Conservation (phyloP, 1,140 invertebrate genomes). For the Drosophila rufa region DNA sequence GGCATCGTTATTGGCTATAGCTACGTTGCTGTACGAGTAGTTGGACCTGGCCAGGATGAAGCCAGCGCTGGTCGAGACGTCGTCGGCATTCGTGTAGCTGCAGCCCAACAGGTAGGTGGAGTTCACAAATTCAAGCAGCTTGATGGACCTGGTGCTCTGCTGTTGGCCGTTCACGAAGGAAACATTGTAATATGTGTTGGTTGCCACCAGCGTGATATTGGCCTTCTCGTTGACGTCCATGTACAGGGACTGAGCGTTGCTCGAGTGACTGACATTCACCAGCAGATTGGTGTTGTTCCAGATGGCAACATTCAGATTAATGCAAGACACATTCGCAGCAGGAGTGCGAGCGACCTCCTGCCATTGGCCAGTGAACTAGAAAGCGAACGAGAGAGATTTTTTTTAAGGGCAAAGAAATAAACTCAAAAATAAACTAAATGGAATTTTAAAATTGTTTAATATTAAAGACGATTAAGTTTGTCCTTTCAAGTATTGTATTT, state of each 20-base stretch:
- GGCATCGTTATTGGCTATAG: slow-evolving; percentile 34
- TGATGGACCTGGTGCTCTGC: slow-evolving; percentile 10
- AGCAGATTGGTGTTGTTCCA: slow-evolving; percentile 16
- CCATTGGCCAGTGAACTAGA: slow-evolving; percentile 50
- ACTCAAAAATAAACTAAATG: not conserved
- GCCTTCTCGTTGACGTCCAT: slow-evolving; percentile 31
- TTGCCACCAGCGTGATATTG: slow-evolving; percentile 12
- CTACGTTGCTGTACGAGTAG: not conserved
- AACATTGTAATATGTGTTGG: slow-evolving; percentile 42
- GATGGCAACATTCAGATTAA: not conserved
- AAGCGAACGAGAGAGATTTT: not conserved
- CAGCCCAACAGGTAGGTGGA: slow-evolving; percentile 51
- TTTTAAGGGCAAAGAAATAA: not conserved
- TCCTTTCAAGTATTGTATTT: no score
- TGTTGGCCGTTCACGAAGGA: not conserved
- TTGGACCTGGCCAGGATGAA: slow-evolving; percentile 45
- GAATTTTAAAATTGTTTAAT: no score
- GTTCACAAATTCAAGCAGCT: slow-evolving; percentile 39
- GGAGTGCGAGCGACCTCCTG: slow-evolving; percentile 59
- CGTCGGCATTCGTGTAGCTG: slow-evolving; percentile 30
- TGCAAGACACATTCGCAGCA: slow-evolving; percentile 18
- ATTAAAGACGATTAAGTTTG: no score
- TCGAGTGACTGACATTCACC: slow-evolving; percentile 50
- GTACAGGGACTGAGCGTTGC: slow-evolving; percentile 11
- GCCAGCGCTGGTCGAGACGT: slow-evolving; percentile 29